Base-by-base conservation (phyloP, 2,113 vertebrate species). In the Ptyas mucosa region DNA sequence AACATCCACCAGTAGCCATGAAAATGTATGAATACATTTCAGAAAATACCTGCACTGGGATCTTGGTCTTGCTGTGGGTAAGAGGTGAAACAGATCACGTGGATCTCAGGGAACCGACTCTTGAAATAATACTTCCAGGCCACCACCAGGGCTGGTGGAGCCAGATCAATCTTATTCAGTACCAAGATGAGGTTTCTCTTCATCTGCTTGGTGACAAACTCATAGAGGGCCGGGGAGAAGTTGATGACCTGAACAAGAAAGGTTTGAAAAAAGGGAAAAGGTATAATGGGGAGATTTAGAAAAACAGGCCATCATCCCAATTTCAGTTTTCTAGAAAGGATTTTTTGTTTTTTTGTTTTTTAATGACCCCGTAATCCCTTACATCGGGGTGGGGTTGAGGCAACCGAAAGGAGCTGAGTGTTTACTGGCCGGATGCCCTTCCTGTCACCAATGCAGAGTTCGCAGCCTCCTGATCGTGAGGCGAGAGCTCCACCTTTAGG, bases 101-200 rank as follows among this genome's bases (percentile, higher is more conserved):
- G 97, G 88, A 99, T 97, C 75, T 98, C 86, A 9, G 99, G 98
- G 93, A 99, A 99, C 93, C 97, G 98, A 10, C 97, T 98, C 69
- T 97, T 97, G 96, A 99, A 98, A 92, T 99, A 99, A 95, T 99
- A 98, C 96, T 98, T 98, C 99, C 99, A 99, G 94, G 99, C 98
- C 0, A 98, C 97, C 87, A 98, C 98, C 0, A 99, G 96, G 0
- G 98, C 97, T 0, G 98, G 97, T 0, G 98, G 97, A 52, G 98
- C 98, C 92, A 99, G 96, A 93, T 99, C 99, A 0, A 96, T 97
- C 96, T 99, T 99, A 97, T 99, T 99, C 93, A 99, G 97, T 88
- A 99, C 98, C 96, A 99, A 95, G 58, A 99, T 95, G 54, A 99
- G 96, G 1, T 98, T 97, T 96, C 98, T 98, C 64, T 98, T 97